Evolutionary conservation across 2,797 vertebrate species (phyloP), one percentile per base, ranked within the genome.

Genomic region (Coranthus polyacanthus): DNA sequence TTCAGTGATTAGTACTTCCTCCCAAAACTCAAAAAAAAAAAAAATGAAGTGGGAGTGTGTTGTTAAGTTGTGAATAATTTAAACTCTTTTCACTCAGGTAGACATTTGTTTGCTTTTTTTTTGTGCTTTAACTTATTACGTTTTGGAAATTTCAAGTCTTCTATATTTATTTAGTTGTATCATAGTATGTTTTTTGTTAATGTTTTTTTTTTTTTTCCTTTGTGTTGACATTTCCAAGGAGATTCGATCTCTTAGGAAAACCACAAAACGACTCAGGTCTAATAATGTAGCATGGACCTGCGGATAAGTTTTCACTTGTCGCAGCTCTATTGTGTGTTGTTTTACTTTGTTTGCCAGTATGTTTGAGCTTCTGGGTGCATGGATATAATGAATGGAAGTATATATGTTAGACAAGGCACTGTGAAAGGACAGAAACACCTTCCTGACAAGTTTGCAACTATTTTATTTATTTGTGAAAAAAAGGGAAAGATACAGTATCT

Each of bases 51-150:
- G 49, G 68, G 43, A 66, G 22, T 54, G n/a, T 32, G 18, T 59
- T 62, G 44, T 65, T 51, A 82, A 90, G 47, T 86, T 90, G 90
- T 93, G 85, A 92, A 86, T 89, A 72, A 81, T 81, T 71, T 52
- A 75, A 76, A 86, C 18, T 66, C 16, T 62, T 83, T 87, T 78
- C 46, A 87, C 89, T 93, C 90, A 90, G 92, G 92, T 89, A 87
- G 88, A 83, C 6, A 59, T 71, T 26, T 58, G 57, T 85, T 84
- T 77, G 58, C 51, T 76, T 67, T 77, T 67, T 77, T 78, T 71
- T 72, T 77, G 68, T 85, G 82, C 85, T 86, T 90, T 90, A 92
- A 91, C 75, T 90, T 92, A 90, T 90, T 83, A 64, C 68, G 34
- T 66, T 68, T 61, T 61, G 38, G 42, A 42, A 34, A 46, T 24